Percentiles rank a stretch among this genome's conserved stretches.
Conservation (phyloP, 2,797 vertebrate genomes). For the Coregonus ussuriensis region DNA sequence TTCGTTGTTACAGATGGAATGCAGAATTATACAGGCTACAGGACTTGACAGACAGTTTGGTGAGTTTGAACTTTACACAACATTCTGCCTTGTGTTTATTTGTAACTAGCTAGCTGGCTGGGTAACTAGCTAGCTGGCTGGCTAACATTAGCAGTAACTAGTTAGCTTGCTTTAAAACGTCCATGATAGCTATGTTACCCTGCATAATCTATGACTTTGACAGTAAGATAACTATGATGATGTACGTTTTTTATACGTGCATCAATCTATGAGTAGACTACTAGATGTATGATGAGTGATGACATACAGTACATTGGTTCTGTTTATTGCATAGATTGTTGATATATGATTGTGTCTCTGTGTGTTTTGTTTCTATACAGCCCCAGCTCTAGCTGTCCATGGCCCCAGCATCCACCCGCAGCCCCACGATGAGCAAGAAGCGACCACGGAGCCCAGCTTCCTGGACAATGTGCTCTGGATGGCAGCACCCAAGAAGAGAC, state of each 20-base stretch:
- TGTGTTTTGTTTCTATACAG: constrained; percentile 57
- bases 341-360: neutral
- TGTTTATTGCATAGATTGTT: neutral
- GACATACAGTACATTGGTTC: neutral
- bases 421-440: constrained; percentile 34
- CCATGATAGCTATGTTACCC: no score
- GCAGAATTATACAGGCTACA: constrained; percentile 61
- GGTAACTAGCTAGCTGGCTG: constrained; percentile 2
- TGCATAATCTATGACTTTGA: no score
- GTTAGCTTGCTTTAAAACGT: no score
- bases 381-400: constrained; percentile 78
- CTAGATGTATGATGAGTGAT: neutral
- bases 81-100: neutral
- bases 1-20: constrained; percentile 70
- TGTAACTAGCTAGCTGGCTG: constrained; percentile 1
- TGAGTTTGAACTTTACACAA: constrained; percentile 49
- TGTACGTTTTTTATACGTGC: neutral
- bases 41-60: constrained; percentile 69
- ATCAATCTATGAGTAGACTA: neutral
- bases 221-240: no score
- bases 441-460: constrained; percentile 51
- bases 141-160: neutral
- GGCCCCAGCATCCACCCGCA: constrained; percentile 65
- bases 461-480: constrained; percentile 88
- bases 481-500: constrained; percentile 93